Conservation (phyloP, 2,797 vertebrate species). For the Lagorchestes hirsutus region DNA sequence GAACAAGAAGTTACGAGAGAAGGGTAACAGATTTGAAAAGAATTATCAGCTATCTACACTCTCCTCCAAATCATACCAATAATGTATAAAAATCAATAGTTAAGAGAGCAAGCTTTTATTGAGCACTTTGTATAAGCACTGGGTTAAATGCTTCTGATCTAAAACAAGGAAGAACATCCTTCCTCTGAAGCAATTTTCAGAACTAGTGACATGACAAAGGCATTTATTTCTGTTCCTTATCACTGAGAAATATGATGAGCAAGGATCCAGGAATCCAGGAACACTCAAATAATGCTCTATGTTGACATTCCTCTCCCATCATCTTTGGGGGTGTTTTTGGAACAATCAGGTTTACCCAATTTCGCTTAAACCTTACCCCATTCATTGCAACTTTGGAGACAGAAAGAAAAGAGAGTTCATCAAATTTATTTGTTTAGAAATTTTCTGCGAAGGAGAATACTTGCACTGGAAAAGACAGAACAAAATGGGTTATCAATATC, state of each 20-base stretch:
- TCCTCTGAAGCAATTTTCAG: background rate
- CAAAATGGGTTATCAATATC: background rate
- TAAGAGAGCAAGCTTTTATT: background rate
- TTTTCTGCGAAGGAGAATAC: background rate
- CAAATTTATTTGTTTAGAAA: background rate
- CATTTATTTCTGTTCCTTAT: background rate
- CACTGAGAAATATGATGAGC: background rate
- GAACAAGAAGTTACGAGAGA: no score
- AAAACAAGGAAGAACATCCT: background rate
- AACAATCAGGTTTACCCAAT: background rate
- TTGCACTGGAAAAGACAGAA: background rate
- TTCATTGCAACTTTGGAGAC: background rate
- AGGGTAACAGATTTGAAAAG: background rate
- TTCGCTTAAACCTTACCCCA: background rate
- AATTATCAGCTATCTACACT: background rate
- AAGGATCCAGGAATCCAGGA: background rate
- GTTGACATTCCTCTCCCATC: background rate
- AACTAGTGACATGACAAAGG: background rate
- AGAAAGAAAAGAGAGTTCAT: background rate
- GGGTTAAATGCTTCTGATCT: background rate
- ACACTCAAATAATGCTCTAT: background rate
- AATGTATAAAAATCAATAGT: background rate
- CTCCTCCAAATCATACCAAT: background rate
- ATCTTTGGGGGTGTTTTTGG: background rate
- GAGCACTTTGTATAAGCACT: background rate